phyloP scores from a whole-genome alignment of 2,113 vertebrate genomes.

The Bambusicola thoracicus region DNA sequence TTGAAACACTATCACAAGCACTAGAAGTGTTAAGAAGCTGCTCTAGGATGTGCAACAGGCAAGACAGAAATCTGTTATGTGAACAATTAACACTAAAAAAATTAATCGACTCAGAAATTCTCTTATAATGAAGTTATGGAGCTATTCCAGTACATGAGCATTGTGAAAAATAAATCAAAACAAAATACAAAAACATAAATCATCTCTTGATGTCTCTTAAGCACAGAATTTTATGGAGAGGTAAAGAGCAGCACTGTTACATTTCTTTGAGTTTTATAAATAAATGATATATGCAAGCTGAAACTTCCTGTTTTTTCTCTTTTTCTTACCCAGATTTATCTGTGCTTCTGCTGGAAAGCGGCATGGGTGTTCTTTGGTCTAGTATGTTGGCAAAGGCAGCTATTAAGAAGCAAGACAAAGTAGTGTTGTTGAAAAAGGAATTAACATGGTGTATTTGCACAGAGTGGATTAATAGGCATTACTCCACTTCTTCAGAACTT shows the following conservation, averaged over 20 bases:
- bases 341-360: not conserved
- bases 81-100: constrained; percentile 15
- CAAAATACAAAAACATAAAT: not conserved
- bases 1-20: not conserved
- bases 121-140: not conserved
- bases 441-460: not conserved
- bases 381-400: not conserved
- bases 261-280: not conserved
- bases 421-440: not conserved
- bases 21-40: not conserved
- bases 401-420: not conserved
- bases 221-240: not conserved
- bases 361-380: not conserved
- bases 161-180: not conserved
- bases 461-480: not conserved
- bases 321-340: not conserved
- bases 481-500: not conserved
- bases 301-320: not conserved
- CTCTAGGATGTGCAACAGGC: not conserved
- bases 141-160: not conserved
- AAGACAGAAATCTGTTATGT: not conserved
- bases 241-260: not conserved
- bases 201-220: not conserved
- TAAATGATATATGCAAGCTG: not conserved
- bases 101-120: not conserved